Percentiles rank a stretch among this genome's conserved stretches.
Conservation (phyloP, 2,113 vertebrate genomes). For the Theropithecus gelada region DNA sequence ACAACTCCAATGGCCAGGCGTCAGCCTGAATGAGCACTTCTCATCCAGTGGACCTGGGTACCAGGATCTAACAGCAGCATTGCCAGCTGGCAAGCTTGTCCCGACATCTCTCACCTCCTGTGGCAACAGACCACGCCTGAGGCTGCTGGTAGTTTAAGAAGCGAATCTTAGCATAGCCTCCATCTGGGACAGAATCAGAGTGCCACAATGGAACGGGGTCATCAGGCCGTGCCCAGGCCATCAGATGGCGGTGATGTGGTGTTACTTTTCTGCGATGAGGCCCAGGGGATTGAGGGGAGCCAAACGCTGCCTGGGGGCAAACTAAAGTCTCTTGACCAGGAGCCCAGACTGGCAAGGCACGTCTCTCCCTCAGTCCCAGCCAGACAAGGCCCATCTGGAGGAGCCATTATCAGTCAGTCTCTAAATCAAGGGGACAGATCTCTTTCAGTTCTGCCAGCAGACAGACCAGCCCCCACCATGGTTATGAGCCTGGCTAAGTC, state of each 20-base stretch:
- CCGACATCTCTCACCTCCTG: not conserved
- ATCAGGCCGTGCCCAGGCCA: accelerated
- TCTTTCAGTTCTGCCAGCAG: not conserved
- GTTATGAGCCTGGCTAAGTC: not conserved
- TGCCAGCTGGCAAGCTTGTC: not conserved
- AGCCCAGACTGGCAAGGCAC: not conserved
- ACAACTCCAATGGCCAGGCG: not conserved
- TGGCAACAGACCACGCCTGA: not conserved
- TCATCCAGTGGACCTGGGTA: not conserved
- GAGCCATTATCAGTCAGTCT: slow-evolving; percentile 37
- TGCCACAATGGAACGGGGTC: not conserved
- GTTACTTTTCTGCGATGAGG: not conserved
- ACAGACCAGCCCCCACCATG: not conserved
- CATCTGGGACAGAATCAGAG: not conserved
- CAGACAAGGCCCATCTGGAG: slow-evolving; percentile 52
- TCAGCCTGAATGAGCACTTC: not conserved
- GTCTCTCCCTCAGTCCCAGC: not conserved
- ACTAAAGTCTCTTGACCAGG: not conserved
- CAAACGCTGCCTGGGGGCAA: not conserved
- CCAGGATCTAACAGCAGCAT: not conserved
- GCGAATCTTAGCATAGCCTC: not conserved
- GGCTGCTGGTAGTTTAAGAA: not conserved
- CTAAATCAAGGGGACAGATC: slow-evolving; percentile 32
- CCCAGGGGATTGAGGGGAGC: not conserved
- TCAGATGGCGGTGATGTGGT: not conserved